Evolutionary conservation across 2,113 vertebrate species (phyloP), one percentile per base, ranked within the genome.

Genomic region (Mesocricetus auratus): DNA sequence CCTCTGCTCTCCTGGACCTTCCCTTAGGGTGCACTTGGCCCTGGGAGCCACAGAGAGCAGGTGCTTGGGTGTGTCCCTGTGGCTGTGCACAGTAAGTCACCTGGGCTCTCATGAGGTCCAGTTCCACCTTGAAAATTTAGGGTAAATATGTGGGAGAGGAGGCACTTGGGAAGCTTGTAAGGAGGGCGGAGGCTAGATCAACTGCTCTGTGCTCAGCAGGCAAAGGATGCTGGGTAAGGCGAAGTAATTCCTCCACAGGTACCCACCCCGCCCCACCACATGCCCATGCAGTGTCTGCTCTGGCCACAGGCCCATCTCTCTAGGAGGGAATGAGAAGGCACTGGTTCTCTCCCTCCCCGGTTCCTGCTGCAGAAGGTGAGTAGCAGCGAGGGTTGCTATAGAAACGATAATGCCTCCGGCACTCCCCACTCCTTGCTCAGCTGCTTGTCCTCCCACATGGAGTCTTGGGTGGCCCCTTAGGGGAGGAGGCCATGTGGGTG

Each of bases 11-110:
- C 24, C 33, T 36, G 9, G 2, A 5, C 68, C 22, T 47, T 73
- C 42, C 47, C 24, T 12, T 2, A 33, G 0, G 1, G 2, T 16
- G 33, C 13, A 17, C 33, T n/a, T 0, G 7, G n/a, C 11, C 13
- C n/a, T 17, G 33, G 47, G 42, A 45, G 87, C 66, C 50, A 1
- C 45, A 56, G 45, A 22, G n/a, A 56, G 17, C n/a, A 4, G 45
- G 1, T n/a, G 12, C n/a, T 58, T 4, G 45, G 89, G 60, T 45
- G 22, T 75, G 74, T 22, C n/a, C 74, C 13, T 36, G 69, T 74
- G 16, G 68, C 60, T 39, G 7, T 22, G 13, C 4, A 26, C 36
- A 45, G 36, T 45, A 50, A 42, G 33, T 39, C 60, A 45, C 36
- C 9, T 22, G 17, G 60, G 16, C 58, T 29, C 79, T 42, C 47